Conservation (phyloP, 2,797 vertebrate genomes). For the Hoplostethus atlanticus region DNA sequence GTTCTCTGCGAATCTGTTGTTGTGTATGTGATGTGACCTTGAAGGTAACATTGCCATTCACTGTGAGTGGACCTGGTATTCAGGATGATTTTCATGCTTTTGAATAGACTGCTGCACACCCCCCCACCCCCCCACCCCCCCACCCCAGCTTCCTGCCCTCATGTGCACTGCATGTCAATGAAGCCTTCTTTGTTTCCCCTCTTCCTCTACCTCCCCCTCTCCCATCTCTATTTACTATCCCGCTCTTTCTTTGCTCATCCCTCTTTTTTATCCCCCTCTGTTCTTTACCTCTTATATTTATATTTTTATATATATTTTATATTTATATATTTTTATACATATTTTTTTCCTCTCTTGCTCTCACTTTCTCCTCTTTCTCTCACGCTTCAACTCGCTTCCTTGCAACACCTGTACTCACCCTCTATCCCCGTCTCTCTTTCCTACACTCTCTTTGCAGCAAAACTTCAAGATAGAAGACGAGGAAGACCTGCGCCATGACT, state of each 20-base stretch:
- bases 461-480: slow-evolving; percentile 99
- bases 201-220: neutral
- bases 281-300: slow-evolving; percentile 11
- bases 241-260: neutral
- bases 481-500: slow-evolving; percentile 95
- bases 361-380: neutral
- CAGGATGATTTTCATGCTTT: slow-evolving; percentile 40
- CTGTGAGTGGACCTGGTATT: slow-evolving; percentile 39
- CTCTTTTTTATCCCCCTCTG: slow-evolving; percentile 8
- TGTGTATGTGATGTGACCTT: slow-evolving; percentile 30
- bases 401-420: neutral
- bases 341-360: neutral
- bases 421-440: neutral
- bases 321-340: neutral
- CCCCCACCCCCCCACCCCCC: too few species aligned
- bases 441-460: slow-evolving; percentile 82
- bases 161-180: slow-evolving; percentile 72
- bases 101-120: slow-evolving; percentile 56
- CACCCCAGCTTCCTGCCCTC: slow-evolving; percentile 40
- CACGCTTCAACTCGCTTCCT: neutral
- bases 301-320: slow-evolving; percentile 6
- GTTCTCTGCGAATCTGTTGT: neutral
- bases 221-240: slow-evolving; percentile 23
- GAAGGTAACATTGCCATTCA: slow-evolving; percentile 28
- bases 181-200: slow-evolving; percentile 54